Evolutionary conservation across 2,797 vertebrate genomes (phyloP), one percentile per base, ranked within the genome.

Genomic region (Leptodactylus fallax): DNA sequence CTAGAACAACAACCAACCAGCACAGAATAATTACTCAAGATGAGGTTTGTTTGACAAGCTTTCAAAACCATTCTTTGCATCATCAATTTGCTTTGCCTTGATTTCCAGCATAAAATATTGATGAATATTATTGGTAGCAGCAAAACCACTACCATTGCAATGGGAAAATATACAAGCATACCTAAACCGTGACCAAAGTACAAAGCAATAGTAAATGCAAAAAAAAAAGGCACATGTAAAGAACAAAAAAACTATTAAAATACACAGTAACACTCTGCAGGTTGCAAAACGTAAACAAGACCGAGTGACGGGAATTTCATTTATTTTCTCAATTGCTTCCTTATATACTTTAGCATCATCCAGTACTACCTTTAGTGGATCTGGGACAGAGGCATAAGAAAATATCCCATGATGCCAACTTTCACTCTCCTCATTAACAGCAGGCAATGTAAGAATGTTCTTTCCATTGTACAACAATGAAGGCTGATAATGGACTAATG

Each of bases 381-480:
- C 87, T 10, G 91, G 93, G 7, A 87, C 19, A 7, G 5, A 25
- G 87, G 91, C 91, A 17, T 93, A 91, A 81, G 92, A 93, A 90
- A 94, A 94, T 12, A 56, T 87, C 11, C 93, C 93, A 61, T 65
- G 89, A 23, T 91, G 89, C 91, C 92, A 94, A 2, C 58, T 88
- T 13, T 87, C 14, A 79, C 94, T 81, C 3, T 1, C 51, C 23
- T 94, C 92, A 69, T 95, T 93, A 74, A 92, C 83, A 19, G 93
- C 91, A 60, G 58, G 82, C 79, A 94, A 61, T 6, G 91, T 88
- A 81, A 92, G 90, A 72, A 95, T 91, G 51, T 85, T 83, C 81
- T 95, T 94, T 51, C 94, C 93, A 0, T 91, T 93, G 90, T 93
- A 94, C 86, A 94, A 86, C 0, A 92, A 88, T 6, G 93, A 90